Evolutionary conservation across 1,140 invertebrate genomes (phyloP), one percentile per base, ranked within the genome.

Genomic region (Chymomyza costata): DNA sequence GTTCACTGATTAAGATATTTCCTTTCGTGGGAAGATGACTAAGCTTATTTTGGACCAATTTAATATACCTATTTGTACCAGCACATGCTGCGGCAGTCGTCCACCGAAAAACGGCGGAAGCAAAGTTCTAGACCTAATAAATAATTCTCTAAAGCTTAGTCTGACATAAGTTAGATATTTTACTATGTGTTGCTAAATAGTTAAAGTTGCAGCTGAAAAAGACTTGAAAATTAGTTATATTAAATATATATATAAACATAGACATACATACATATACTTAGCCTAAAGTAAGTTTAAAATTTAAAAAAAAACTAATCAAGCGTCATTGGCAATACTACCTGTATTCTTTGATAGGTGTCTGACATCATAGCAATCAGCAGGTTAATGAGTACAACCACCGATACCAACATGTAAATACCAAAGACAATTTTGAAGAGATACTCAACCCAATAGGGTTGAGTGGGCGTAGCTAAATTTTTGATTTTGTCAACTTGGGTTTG

Each of bases 331-430:
- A 76, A 85, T 85, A 84, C 83, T 91, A 92, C 94, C 89, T 98
- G 93, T 85, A 99, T 99, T 74, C 97, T 90, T 86, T 99, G 97
- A 87, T 99, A 99, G 18, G 98, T 99, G 89, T 99, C 97, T 82
- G 96, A 97, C 97, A 99, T 99, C 98, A 99, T 99, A 89, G 98
- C 98, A 91, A 99, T 99, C 71, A 99, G 92, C 50, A 99, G 90
- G 89, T 99, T 99, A 88, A 99, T 99, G 52, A 99, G 90, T 46
- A 99, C 98, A 81, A 99, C 95, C 57, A 99, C 94, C 43, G 97
- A 98, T 50, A 99, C 96, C 91, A 99, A 90, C 95, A 99, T 96
- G 89, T 99, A 99, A 74, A 97, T 93, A 47, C 93, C 93, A 87
- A 93, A 93, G 50, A 93, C 90, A 67, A 93, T 89, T 89, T 94